These are phyloP conservation scores for Delphinus delphis DNA, from an alignment of 2,113 vertebrate species.

Conservation along the genomic window DNA sequence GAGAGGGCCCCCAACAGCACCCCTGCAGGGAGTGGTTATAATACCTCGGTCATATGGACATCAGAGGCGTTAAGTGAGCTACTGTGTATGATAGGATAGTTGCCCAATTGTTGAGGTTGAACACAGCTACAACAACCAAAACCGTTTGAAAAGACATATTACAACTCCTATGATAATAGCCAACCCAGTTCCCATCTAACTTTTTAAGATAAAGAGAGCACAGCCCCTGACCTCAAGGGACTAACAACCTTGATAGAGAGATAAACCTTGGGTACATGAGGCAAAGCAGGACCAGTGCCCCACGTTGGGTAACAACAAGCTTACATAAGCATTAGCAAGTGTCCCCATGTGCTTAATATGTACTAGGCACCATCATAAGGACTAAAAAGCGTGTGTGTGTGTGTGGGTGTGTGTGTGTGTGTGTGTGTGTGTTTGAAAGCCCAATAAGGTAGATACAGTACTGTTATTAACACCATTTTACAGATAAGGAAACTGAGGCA, in stretches of 20 bases:
- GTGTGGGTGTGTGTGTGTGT: not conserved
- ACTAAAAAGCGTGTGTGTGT: not conserved
- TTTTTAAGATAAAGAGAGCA: constrained; percentile 32
- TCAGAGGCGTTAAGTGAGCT: not conserved
- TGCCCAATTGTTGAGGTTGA: not conserved
- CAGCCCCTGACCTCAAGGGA: constrained; percentile 37
- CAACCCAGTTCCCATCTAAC: not conserved
- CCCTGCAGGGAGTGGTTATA: fast-evolving
- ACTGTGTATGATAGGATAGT: not conserved
- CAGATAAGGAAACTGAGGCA: constrained; percentile 7
- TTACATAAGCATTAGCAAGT: not conserved
- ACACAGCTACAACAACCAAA: not conserved
- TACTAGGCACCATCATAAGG: not conserved
- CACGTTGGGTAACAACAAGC: not conserved
- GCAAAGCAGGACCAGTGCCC: not conserved
- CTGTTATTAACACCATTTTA: not conserved
- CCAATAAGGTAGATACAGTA: not conserved
- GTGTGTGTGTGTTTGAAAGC: not conserved
- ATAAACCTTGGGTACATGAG: constrained; percentile 51
- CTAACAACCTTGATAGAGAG: not conserved
- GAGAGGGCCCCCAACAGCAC: too few species aligned
- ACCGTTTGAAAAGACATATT: not conserved
- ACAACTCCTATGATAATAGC: not conserved
- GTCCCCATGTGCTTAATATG: not conserved
- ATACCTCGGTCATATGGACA: not conserved